phyloP scores from a whole-genome alignment of 2,113 vertebrate species.

The Syngnathus typhle region DNA sequence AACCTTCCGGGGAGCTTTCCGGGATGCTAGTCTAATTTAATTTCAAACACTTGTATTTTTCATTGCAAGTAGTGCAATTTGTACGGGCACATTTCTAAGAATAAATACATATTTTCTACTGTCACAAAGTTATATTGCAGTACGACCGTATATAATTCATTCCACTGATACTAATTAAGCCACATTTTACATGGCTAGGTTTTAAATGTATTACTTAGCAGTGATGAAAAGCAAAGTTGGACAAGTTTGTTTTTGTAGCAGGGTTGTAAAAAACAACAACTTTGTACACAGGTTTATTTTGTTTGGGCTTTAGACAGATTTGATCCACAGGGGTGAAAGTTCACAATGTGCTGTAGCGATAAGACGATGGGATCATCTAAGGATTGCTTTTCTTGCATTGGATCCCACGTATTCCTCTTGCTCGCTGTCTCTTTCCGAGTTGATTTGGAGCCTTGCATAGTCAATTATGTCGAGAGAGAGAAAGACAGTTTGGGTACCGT shows the following conservation, averaged over 20 bases:
- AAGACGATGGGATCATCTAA: constrained; percentile 57
- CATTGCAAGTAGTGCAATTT: not conserved
- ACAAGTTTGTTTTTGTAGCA: not conserved
- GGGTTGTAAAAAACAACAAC: not conserved
- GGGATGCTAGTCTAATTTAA: not conserved
- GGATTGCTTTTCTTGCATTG: constrained; percentile 27
- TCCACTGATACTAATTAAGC: too few species aligned
- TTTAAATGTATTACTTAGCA: not conserved
- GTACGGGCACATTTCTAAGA: not conserved
- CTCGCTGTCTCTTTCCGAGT: constrained; percentile 47
- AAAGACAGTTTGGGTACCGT: constrained; percentile 65
- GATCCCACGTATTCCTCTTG: constrained; percentile 6
- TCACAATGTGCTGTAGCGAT: constrained; percentile 42
- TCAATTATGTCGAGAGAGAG: constrained; percentile 74
- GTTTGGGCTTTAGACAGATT: constrained; percentile 53
- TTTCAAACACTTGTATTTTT: not conserved
- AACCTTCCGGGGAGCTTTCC: not conserved
- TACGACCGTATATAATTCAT: too few species aligned
- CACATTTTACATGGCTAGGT: too few species aligned
- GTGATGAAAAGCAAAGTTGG: not conserved
- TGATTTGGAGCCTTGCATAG: constrained; percentile 75
- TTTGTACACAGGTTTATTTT: constrained; percentile 37
- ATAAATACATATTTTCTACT: not conserved
- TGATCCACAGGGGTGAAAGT: constrained; percentile 43
- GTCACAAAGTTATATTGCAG: too few species aligned